phyloP scores from a whole-genome alignment of 2,797 vertebrate genomes.

The Melanotaenia pygmaea region DNA sequence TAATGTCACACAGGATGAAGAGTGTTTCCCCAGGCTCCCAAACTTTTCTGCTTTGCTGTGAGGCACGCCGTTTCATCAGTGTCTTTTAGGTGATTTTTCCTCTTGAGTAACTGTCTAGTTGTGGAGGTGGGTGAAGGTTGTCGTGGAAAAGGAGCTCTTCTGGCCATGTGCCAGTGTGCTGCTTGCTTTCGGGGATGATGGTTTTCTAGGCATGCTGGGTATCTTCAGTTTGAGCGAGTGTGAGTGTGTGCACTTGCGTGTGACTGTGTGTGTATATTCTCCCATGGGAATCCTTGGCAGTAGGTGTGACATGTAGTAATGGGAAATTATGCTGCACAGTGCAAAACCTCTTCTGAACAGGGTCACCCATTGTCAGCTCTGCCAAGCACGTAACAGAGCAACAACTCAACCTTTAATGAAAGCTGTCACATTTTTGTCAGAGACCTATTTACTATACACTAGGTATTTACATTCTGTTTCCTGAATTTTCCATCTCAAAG shows the following conservation, averaged over 20 bases:
- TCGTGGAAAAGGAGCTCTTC: constrained; percentile 68
- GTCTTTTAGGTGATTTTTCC: constrained; percentile 77
- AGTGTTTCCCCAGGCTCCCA: constrained; percentile 67
- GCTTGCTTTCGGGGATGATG: constrained; percentile 69
- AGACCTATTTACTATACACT: constrained; percentile 63
- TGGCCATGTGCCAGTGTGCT: constrained; percentile 73
- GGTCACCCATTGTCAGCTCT: constrained; percentile 79
- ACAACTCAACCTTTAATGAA: constrained; percentile 77
- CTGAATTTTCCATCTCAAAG: constrained; percentile 41
- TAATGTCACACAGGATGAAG: constrained; percentile 76
- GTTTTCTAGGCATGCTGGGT: constrained; percentile 63
- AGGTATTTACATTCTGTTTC: constrained; percentile 66
- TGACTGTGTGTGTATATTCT: constrained; percentile 46
- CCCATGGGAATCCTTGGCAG: constrained; percentile 77
- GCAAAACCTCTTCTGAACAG: constrained; percentile 78
- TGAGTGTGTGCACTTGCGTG: constrained; percentile 33
- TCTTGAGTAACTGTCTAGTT: constrained; percentile 76
- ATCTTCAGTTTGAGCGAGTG: constrained; percentile 60
- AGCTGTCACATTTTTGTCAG: constrained; percentile 71
- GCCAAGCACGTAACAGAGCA: constrained; percentile 71
- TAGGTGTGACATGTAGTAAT: constrained; percentile 84
- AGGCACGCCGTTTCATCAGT: constrained; percentile 74
- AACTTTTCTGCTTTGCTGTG: constrained; percentile 74
- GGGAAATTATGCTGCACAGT: constrained; percentile 82
- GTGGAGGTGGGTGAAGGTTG: constrained; percentile 79